Evolutionary conservation across 2,113 vertebrate genomes (phyloP).

Genomic region (human): GRCh38 chr13:26718001-26718500

Average conservation of each 20-base stretch:
- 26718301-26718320: no score
- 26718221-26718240: not conserved
- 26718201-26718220: fast-evolving
- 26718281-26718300: not conserved
- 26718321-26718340: fast-evolving
- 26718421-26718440: not conserved
- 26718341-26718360: not conserved
- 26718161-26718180: not conserved
- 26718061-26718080: not conserved
- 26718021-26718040: not conserved
- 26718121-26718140: fast-evolving
- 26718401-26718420: no score
- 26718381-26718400: not conserved
- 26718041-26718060: not conserved
- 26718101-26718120: not conserved
- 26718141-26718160: no score
- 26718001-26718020: no score
- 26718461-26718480: not conserved
- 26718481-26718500: no score
- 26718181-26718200: not conserved
- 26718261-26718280: no score
- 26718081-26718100: not conserved
- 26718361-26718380: not conserved
- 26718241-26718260: no score
- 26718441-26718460: not conserved